Conservation (phyloP, 1,140 invertebrate species). For the Drosophila pallidifrons region DNA sequence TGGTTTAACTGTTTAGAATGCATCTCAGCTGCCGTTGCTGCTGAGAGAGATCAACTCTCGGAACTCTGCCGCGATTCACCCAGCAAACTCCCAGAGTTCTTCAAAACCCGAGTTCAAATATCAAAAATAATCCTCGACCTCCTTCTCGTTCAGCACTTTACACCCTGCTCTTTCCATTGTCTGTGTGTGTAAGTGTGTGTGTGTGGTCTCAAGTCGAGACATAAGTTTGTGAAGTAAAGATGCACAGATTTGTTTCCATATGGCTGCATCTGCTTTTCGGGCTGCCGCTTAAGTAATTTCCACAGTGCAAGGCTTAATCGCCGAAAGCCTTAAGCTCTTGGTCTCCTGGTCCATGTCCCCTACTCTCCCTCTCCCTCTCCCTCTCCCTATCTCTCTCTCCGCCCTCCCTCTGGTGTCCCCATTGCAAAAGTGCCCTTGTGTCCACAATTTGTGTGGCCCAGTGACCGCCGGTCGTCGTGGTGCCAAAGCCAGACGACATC, state of each 20-base stretch:
- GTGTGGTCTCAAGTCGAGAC: neutral
- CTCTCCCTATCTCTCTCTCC: no score
- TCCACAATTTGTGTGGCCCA: constrained; percentile 13
- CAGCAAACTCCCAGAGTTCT: neutral
- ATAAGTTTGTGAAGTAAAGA: constrained; percentile 14
- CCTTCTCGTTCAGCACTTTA: neutral
- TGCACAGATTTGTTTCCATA: constrained; percentile 12
- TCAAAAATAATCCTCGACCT: constrained; percentile 12
- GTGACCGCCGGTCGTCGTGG: neutral
- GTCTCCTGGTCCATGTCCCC: no score
- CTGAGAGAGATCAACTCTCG: no score
- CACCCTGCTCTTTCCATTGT: neutral
- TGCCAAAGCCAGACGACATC: constrained; percentile 19
- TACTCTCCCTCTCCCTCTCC: neutral
- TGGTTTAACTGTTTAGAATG: constrained; percentile 41
- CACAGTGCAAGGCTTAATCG: constrained; percentile 9
- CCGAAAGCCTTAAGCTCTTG: constrained; percentile 14
- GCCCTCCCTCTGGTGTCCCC: neutral
- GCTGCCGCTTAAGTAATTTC: constrained; percentile 9
- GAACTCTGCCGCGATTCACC: neutral
- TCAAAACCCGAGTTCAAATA: neutral
- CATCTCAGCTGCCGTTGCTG: neutral
- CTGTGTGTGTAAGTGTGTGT: neutral
- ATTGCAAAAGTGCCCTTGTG: constrained; percentile 1
- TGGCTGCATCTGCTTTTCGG: neutral